Percentiles rank a stretch among this genome's conserved stretches.
Evolutionary conservation across 2,113 vertebrate species (phyloP).

Genomic region (Grammomys surdaster): DNA sequence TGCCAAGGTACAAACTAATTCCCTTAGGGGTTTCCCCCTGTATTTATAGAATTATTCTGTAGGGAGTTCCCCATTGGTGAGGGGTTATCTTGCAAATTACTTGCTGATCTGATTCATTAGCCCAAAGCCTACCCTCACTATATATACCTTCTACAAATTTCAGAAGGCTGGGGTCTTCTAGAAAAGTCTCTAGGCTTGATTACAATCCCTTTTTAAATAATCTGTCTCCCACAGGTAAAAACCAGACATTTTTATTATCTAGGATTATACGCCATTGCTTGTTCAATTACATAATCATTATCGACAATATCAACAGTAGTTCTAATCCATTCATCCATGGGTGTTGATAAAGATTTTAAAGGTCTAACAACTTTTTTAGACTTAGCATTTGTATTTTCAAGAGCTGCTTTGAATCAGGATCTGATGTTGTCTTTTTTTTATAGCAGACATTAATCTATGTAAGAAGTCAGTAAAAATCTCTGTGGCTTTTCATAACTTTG

Average conservation of each 20-base stretch:
- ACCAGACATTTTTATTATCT: neutral
- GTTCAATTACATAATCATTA: neutral
- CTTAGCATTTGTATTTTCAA: neutral
- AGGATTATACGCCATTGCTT: neutral
- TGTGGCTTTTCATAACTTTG: neutral
- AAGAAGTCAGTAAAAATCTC: neutral
- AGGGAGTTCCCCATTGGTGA: neutral
- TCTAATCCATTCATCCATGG: neutral
- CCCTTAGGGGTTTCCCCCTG: neutral
- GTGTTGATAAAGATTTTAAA: neutral
- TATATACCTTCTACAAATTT: neutral
- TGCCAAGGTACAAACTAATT: neutral
- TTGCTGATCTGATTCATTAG: neutral
- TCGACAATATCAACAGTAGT: no score
- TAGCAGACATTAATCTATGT: neutral
- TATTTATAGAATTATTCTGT: neutral
- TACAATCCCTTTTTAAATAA: neutral
- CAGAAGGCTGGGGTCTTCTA: neutral
- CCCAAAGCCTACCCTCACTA: neutral
- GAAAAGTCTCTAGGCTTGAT: neutral
- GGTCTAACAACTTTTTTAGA: neutral
- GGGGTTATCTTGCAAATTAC: neutral
- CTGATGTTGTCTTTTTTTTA: neutral
- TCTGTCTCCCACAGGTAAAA: neutral
- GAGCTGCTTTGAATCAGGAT: neutral